Conservation (phyloP, 2,797 vertebrate genomes). For the Lophotriccus pileatus region DNA sequence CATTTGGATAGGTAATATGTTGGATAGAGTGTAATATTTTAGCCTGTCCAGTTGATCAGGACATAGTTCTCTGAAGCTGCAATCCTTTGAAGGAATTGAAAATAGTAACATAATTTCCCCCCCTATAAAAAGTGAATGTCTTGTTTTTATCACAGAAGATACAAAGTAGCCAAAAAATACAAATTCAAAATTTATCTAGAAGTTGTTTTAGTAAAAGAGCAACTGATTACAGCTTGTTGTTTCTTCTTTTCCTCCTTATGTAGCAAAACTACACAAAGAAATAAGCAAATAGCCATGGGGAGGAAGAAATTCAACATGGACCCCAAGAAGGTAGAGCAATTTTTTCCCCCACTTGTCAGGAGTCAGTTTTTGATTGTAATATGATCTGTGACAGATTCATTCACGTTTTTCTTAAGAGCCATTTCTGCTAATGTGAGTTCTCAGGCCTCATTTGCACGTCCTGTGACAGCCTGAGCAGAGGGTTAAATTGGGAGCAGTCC, state of each 20-base stretch:
- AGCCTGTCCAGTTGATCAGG: not conserved
- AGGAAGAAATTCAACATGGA: conserved; percentile 99
- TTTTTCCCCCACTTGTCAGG: not conserved
- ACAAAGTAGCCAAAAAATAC: not conserved
- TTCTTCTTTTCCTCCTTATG: not conserved
- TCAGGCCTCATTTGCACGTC: not conserved
- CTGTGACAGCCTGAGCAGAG: not conserved
- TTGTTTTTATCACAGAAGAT: not conserved
- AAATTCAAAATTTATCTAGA: not conserved
- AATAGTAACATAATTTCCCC: not conserved
- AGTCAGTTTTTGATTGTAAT: not conserved
- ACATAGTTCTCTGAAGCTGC: not conserved
- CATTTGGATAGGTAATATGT: not conserved
- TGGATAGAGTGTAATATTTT: not conserved
- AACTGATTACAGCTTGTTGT: not conserved
- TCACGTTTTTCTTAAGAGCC: not conserved
- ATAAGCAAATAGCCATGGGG: conserved; percentile 96
- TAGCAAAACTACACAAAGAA: conserved; percentile 96
- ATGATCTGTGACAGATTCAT: not conserved
- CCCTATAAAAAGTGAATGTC: not conserved
- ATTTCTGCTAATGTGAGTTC: not conserved
- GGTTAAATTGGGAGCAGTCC: not conserved
- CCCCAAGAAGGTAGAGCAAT: conserved; percentile 88
- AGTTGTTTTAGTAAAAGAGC: not conserved
- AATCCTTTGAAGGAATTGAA: not conserved